These are phyloP conservation scores for Synergus itoensis DNA, from an alignment of 2,888 invertebrate genomes.

Conservation along the genomic window DNA sequence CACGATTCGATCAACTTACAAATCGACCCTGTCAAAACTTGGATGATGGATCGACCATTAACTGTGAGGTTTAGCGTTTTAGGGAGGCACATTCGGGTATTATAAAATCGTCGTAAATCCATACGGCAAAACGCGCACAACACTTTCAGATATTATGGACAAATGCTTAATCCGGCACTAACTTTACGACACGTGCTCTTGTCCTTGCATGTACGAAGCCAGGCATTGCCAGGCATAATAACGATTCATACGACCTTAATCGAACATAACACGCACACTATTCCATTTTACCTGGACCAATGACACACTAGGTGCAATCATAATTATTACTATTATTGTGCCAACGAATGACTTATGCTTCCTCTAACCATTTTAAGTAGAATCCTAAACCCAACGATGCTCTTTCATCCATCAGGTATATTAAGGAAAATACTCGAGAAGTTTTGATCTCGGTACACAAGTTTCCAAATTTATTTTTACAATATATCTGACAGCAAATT, in stretches of 20 bases:
- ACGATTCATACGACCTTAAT: slow-evolving; percentile 26
- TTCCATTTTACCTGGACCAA: slow-evolving; percentile 5
- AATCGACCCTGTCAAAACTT: slow-evolving; percentile 72
- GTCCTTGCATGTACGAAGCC: neutral
- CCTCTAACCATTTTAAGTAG: neutral
- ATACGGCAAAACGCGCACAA: slow-evolving; percentile 54
- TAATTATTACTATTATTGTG: slow-evolving; percentile 25
- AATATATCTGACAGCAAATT: too few relatives aligned
- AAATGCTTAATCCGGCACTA: slow-evolving; percentile 49
- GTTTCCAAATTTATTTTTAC: too few relatives aligned
- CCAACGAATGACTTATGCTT: slow-evolving; percentile 25
- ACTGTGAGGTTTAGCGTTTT: slow-evolving; percentile 63
- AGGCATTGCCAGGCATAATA: slow-evolving; percentile 9
- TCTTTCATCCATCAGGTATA: neutral
- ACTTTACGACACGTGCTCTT: slow-evolving; percentile 40
- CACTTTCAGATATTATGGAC: slow-evolving; percentile 49
- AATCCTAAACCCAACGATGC: neutral
- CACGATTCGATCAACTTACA: slow-evolving; percentile 63
- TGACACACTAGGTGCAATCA: neutral
- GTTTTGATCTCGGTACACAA: too few relatives aligned
- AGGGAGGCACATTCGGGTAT: slow-evolving; percentile 57
- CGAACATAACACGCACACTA: neutral
- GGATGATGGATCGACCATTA: slow-evolving; percentile 72
- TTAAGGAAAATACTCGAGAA: too few relatives aligned
- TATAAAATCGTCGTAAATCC: slow-evolving; percentile 68